These are phyloP conservation scores for Mohoua ochrocephala DNA, from an alignment of 2,113 vertebrate genomes.

Conservation along the genomic window DNA sequence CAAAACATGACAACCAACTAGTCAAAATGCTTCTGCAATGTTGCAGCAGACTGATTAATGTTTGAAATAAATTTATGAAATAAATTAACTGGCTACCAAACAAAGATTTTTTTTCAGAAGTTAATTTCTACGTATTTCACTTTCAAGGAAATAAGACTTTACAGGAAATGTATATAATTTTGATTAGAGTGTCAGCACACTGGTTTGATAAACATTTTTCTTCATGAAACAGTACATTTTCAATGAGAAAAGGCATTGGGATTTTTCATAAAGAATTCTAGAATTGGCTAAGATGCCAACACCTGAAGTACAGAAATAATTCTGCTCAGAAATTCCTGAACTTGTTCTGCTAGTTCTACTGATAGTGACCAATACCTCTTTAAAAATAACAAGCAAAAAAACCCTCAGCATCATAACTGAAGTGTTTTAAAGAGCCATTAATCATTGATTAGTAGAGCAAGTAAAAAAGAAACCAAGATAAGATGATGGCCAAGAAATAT, in stretches of 20 bases:
- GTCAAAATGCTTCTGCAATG: neutral
- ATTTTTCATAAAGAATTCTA: neutral
- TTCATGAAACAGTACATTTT: neutral
- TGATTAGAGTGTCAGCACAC: neutral
- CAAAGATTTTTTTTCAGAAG: neutral
- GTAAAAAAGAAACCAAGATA: neutral
- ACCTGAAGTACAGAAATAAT: neutral
- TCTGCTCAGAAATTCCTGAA: neutral
- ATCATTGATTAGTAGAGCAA: neutral
- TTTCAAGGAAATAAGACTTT: neutral
- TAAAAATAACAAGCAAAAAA: neutral
- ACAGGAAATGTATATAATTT: neutral
- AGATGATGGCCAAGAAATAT: neutral
- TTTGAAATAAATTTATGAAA: neutral
- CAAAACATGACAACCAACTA: neutral
- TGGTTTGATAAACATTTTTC: neutral
- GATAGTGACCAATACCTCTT: neutral
- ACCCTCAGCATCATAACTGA: accelerated
- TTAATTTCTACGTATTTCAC: neutral
- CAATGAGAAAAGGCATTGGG: neutral
- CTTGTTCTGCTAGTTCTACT: neutral
- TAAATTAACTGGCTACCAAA: neutral
- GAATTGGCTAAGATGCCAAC: neutral
- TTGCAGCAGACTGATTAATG: neutral
- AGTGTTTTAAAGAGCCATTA: neutral